Evolutionary conservation across 2,113 vertebrate genomes (phyloP).

Genomic region (Probosciger aterrimus): DNA sequence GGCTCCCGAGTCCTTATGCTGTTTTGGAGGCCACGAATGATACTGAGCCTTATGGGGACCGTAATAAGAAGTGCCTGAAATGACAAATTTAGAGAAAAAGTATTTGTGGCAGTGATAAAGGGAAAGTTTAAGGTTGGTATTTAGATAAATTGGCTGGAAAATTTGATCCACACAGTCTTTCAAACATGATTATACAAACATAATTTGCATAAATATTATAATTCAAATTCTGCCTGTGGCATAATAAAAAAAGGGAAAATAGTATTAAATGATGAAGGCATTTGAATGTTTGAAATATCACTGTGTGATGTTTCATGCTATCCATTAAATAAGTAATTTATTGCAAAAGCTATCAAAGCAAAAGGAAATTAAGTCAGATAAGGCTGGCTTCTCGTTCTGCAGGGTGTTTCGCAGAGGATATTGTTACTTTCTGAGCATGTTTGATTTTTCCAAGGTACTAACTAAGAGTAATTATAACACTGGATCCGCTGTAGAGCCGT

Average conservation of each 20-base stretch:
- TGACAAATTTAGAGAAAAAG: conserved; percentile 38
- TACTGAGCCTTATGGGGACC: neutral
- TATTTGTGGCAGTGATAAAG: conserved; percentile 62
- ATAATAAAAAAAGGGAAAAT: conserved; percentile 62
- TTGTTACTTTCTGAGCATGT: neutral
- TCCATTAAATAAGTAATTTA: conserved; percentile 62
- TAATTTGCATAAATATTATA: conserved; percentile 71
- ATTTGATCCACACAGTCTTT: conserved; percentile 63
- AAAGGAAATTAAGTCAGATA: conserved; percentile 37
- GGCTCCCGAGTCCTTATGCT: neutral
- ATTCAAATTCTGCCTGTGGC: conserved; percentile 65
- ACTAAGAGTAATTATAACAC: neutral
- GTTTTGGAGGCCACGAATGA: neutral
- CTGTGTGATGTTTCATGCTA: conserved; percentile 34
- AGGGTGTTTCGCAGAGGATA: neutral
- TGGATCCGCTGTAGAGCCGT: neutral
- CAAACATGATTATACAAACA: conserved; percentile 67
- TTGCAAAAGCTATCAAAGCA: conserved; percentile 57
- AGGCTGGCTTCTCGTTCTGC: neutral
- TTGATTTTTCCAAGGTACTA: neutral
- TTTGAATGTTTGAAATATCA: conserved; percentile 56
- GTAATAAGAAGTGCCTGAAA: neutral
- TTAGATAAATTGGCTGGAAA: conserved; percentile 70
- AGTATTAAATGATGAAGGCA: conserved; percentile 61
- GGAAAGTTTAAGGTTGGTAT: conserved; percentile 63